Evolutionary conservation across 1,140 invertebrate genomes (phyloP), one percentile per base, ranked within the genome.

Genomic region (Papilio aristodemus): DNA sequence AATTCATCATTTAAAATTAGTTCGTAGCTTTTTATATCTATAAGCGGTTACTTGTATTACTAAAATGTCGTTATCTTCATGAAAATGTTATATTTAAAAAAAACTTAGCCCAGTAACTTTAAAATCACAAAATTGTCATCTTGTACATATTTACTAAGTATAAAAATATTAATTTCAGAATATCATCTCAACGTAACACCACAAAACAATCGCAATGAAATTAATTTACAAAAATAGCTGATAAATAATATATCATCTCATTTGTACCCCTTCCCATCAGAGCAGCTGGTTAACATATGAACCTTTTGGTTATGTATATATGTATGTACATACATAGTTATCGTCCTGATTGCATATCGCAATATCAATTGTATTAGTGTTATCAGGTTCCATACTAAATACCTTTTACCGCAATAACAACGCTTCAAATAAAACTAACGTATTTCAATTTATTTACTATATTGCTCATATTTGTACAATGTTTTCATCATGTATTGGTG

Each of bases 401-500:
- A 87, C 71, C 84, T 84, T 80, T 84, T 82, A 75, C 75, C 70
- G 73, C 80, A 88, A 83, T 90, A 87, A 90, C 84, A 89, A 88
- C 86, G 76, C 81, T 78, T 77, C 73, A 68, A 82, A 80, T 80
- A 85, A 87, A 84, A 84, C 85, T 84, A 89, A 86, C 81, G 75
- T 84, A 82, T 86, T 84, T 87, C 70, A 87, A 81, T 78, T 83
- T 83, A 87, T 75, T 87, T 82, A 81, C 85, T 90, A 91, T 91
- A 91, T 91, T 91, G 89, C 89, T 91, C 84, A 83, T 85, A 79
- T 90, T 90, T 90, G 89, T 90, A 90, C 87, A 90, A 89, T 88
- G 87, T 91, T 91, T 86, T 86, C 85, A 79, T 87, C 73, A 85
- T 82, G 80, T 86, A 86, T 91, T 91, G 89, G 89, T 91, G 87